Evolutionary conservation across 2,113 vertebrate species (phyloP), one percentile per base, ranked within the genome.

Genomic region (Fulica atra): DNA sequence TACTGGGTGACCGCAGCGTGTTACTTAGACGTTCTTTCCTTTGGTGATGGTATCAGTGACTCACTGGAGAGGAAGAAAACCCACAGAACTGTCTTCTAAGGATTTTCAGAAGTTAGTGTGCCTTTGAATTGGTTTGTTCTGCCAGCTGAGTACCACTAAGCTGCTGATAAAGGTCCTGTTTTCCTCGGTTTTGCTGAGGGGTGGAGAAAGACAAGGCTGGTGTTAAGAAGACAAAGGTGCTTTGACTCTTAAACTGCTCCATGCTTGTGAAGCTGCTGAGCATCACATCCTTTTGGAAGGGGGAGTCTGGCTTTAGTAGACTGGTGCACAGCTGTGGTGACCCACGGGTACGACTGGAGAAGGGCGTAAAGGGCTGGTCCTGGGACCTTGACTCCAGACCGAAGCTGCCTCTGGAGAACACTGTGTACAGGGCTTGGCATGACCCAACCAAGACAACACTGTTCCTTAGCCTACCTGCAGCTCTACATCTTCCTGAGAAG

Each of bases 401-500:
- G 3, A 72, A 76, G 44, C 29, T 78, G 16, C 9, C 8, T 23
- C 25, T 56, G 35, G 50, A 65, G 26, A 50, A 68, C 1, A 4
- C 13, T 13, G 46, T 73, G n/a, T 15, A 15, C 2, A 24, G 38
- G 50, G 31, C 50, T 38, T 28, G 61, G 31, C 11, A 1, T 0
- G 6, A 50, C 15, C 69, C 31, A 17, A 11, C 4, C 0, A 21
- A 36, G 35, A 18, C 5, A 7, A 6, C 19, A 21, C n/a, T 12
- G 1, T 17, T 40, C 14, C 11, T 2, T 1, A 26, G 3, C 10
- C n/a, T 40, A 14, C 6, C 54, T 88, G 19, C 31, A 81, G 36
- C 17, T 71, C 63, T 26, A 0, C 8, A 1, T 16, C 16, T 54
- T 50, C 44, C 44, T 29, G 21, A 23, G n/a, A n/a, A n/a, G n/a